Conservation (phyloP, 1,140 invertebrate species). For the Yoshiicerus persimilis region DNA sequence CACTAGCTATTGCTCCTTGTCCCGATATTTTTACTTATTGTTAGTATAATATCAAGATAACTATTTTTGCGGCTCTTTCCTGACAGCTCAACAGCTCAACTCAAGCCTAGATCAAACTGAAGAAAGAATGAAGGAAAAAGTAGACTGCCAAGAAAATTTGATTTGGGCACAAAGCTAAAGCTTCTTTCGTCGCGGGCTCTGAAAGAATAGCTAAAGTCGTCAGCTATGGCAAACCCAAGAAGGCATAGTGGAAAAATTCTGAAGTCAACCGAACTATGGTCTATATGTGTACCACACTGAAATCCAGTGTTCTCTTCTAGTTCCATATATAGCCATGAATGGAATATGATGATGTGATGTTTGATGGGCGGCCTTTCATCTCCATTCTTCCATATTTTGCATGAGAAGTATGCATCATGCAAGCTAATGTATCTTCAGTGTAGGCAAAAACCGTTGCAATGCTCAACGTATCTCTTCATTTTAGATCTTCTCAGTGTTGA, state of each 20-base stretch:
- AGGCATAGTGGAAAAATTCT: not conserved
- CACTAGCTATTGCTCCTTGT: not conserved
- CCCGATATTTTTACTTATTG: not conserved
- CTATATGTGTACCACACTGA: not conserved
- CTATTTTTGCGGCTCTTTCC: not conserved
- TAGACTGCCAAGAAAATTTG: not conserved
- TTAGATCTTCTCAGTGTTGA: not conserved
- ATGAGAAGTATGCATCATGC: slow-evolving; percentile 14
- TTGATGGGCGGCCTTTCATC: slow-evolving; percentile 20
- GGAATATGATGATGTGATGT: slow-evolving; percentile 20
- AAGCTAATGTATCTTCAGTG: not conserved
- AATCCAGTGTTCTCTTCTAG: not conserved
- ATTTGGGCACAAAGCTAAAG: slow-evolving; percentile 19
- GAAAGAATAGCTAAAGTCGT: not conserved
- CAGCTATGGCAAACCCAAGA: not conserved
- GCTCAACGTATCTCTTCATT: not conserved
- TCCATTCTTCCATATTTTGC: slow-evolving; percentile 20
- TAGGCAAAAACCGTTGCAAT: not conserved
- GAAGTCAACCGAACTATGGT: not conserved
- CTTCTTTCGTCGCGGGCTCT: not conserved
- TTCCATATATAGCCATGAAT: not conserved
- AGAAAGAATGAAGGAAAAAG: not conserved
- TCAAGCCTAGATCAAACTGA: not conserved
- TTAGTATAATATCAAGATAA: not conserved
- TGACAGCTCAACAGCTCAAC: not conserved